Evolutionary conservation across 2,797 vertebrate genomes (phyloP).

Genomic region (Rhincodon typus): DNA sequence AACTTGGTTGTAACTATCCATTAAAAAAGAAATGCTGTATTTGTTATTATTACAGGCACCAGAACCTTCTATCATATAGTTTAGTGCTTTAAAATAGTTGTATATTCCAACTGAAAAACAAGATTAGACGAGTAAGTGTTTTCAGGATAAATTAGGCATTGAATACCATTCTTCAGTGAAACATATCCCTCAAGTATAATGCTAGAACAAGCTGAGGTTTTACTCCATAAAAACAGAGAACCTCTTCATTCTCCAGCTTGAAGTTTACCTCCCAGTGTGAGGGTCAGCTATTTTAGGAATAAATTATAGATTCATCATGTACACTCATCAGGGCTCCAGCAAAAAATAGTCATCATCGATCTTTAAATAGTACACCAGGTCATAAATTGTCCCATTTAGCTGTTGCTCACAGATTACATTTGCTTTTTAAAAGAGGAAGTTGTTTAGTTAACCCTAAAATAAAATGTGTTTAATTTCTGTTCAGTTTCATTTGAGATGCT

Average conservation of each 20-base stretch:
- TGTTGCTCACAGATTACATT: not conserved
- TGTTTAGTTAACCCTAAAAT: not conserved
- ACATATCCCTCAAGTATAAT: not conserved
- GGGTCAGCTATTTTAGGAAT: slow-evolving; percentile 18
- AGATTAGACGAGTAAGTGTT: slow-evolving; percentile 10
- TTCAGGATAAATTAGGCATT: slow-evolving; percentile 27
- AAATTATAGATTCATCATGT: slow-evolving; percentile 19
- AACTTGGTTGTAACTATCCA: too few relatives aligned
- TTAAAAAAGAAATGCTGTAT: not conserved
- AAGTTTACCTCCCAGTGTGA: slow-evolving; percentile 4
- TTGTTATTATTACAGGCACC: not conserved
- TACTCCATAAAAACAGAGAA: slow-evolving; percentile 16
- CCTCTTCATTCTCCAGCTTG: not conserved
- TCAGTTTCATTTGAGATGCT: not conserved
- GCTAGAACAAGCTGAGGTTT: not conserved
- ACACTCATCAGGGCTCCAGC: not conserved
- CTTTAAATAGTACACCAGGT: slow-evolving; percentile 24
- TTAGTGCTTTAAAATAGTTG: not conserved
- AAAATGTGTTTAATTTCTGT: not conserved
- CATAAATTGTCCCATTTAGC: slow-evolving; percentile 19
- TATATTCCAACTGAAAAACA: not conserved
- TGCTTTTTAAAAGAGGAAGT: not conserved
- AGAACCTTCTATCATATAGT: not conserved
- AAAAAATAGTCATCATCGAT: slow-evolving; percentile 19
- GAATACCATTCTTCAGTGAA: slow-evolving; percentile 28